A percentile compares a stretch with the other conserved stretches of the same genome.
Evolutionary conservation across 1,140 invertebrate species (phyloP).

Genomic region (Ericerus pela): DNA sequence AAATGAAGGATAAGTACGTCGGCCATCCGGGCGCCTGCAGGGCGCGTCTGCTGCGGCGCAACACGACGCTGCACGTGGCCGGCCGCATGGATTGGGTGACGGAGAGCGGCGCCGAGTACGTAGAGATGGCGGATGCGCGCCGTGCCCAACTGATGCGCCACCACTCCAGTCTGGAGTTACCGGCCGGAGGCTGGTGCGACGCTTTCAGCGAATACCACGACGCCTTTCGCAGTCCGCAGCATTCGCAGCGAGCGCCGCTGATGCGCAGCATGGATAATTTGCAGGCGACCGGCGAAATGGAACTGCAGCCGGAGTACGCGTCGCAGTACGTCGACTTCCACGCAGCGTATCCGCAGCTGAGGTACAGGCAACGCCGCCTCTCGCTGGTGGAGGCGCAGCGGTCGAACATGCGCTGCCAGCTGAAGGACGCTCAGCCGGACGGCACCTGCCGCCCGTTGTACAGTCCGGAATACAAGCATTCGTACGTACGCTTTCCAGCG

Average conservation of each 20-base stretch:
- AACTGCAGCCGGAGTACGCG: conserved; percentile 14
- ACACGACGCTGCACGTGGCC: conserved; percentile 16
- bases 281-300: conserved; percentile 18
- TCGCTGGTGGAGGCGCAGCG: not conserved
- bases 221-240: conserved; percentile 18
- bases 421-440: not conserved
- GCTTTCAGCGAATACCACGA: conserved; percentile 14
- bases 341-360: not conserved
- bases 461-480: conserved; percentile 4
- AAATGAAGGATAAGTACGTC: conserved; percentile 19
- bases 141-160: conserved; percentile 14
- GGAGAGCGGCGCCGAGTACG: conserved; percentile 20
- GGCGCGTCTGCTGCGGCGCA: conserved; percentile 2
- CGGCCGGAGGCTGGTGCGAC: conserved; percentile 12
- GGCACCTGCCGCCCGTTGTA: not conserved
- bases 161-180: conserved; percentile 19
- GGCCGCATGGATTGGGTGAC: conserved; percentile 17
- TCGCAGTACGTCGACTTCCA: conserved; percentile 17
- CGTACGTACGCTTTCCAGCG: not conserved
- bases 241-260: conserved; percentile 5
- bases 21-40: conserved; percentile 7
- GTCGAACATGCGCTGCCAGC: not conserved
- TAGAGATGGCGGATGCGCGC: conserved; percentile 18
- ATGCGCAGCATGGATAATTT: conserved; percentile 15
- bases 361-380: not conserved